Evolutionary conservation across 1,140 invertebrate genomes (phyloP), one percentile per base, ranked within the genome.

Genomic region (Drosophila tropicalis): DNA sequence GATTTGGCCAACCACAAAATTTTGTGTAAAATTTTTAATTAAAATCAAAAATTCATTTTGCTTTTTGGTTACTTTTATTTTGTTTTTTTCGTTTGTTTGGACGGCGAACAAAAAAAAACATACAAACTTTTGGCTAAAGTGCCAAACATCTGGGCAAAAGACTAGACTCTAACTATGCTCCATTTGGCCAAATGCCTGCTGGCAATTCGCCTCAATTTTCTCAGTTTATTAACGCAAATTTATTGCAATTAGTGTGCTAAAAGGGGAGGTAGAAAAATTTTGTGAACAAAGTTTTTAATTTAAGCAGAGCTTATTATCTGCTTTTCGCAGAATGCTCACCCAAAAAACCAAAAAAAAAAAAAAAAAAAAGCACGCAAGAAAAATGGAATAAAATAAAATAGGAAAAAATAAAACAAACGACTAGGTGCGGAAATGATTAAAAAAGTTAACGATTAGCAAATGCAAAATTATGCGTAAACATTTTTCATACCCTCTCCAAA

Each of bases 211-310:
- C 72, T 41, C 39, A 22, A 51, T 47, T 70, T 60, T 41, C 76
- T 74, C 68, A 72, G 70, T 74, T 84, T 84, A 89, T 89, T 77
- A 80, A 81, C 83, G 83, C 68, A 84, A 87, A 87, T 87, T 80
- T 81, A 83, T 89, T 75, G 62, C 84, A 87, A 87, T 87, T 87
- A 84, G 73, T 62, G 67, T 22, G 44, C 44, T 22, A 51, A 51
- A 47, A 51, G 44, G 17, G 44, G 44, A 51, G 44, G 25, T 62
- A 62, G 25, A 51, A 79, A 34, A 75, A 58, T 61, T 58, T 58
- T 19, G 29, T 58, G n/a, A 44, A 70, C 44, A 87, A 87, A 89
- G 84, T 87, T 87, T 85, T 83, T 83, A 89, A 87, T 89, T 83
- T 83, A 79, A 68, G 68, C 80, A 79, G 67, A 83, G 79, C 83